Evolutionary conservation across 2,113 vertebrate genomes (phyloP), one percentile per base, ranked within the genome.

Genomic region (Vulpes ferrilata): DNA sequence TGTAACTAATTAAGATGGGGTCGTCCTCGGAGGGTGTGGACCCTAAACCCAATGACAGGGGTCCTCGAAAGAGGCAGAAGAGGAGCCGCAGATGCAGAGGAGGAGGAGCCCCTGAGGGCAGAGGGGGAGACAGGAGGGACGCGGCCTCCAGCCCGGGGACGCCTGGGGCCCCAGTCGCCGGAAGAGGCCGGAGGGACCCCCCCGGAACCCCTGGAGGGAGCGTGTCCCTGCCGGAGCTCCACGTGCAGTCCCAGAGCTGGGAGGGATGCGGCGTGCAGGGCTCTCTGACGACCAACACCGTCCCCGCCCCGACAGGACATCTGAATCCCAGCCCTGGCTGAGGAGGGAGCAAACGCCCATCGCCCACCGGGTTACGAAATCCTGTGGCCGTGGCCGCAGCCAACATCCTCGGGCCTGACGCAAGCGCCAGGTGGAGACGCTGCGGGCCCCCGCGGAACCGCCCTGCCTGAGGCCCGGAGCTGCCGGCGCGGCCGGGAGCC

Each of bases 281-380:
- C 43, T 43, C 43, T 43, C 43, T 43, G 43, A 43, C 1, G 43
- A 43, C 43, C 43, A 6, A 51, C 2, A 48, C 35, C 5, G 3
- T 27, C 55, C 2, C 5, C 27, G 6, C 11, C 17, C 9, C 35
- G 1, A 0, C n/a, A 43, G 3, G 30, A 16, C 57, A 7, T 16
- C 27, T 62, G 57, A 48, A 2, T 17, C 17, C 30, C 30, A 11
- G 19, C 0, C 4, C 38, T 15, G 0, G 17, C 7, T 51, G 73
- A 25, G 38, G 73, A 64, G 64, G 30, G 73, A 89, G 5, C 1
- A 1, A 64, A 64, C 27, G 1, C 60, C 57, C 23, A 15, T 4
- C 20, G 1, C 60, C 38, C n/a, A 22, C 1, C 0, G 3, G 78
- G 30, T 89, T n/a, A 17, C 0, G 38, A 43, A 64, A 19, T 1